These are phyloP conservation scores for Notocelia uddmanniana DNA, from an alignment of 2,888 invertebrate species.

Conservation along the genomic window DNA sequence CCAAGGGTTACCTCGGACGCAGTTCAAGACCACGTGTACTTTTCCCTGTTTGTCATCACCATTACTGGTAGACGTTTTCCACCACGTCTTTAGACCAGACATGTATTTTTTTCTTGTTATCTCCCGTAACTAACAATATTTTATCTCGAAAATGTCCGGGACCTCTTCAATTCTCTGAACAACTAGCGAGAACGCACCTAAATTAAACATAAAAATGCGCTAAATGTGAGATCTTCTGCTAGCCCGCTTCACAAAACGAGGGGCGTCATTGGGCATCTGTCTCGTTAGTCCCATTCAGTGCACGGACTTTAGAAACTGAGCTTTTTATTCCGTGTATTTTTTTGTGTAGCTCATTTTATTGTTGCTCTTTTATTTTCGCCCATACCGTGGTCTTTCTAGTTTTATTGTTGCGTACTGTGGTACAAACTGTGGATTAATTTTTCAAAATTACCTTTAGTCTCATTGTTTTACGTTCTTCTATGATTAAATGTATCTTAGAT, in stretches of 20 bases:
- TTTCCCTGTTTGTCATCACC: too few species aligned
- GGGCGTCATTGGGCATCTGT: constrained; percentile 60
- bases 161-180: constrained; percentile 4
- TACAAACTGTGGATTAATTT: constrained; percentile 16
- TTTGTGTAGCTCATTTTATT: constrained; percentile 61
- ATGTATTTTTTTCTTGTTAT: neutral
- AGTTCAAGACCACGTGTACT: neutral
- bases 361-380: constrained; percentile 58
- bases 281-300: constrained; percentile 76
- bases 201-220: constrained; percentile 60
- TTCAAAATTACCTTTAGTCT: neutral
- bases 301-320: constrained; percentile 60
- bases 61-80: neutral
- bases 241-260: constrained; percentile 59
- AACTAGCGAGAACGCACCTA: constrained; percentile 49
- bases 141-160: neutral
- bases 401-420: constrained; percentile 47
- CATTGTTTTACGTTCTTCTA: neutral
- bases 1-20: neutral
- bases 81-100: too few species aligned
- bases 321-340: constrained; percentile 45
- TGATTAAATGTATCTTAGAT: neutral
- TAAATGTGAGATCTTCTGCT: constrained; percentile 58
- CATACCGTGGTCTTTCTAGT: constrained; percentile 50
- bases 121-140: neutral